Percentiles rank a stretch among this genome's conserved stretches.
These are phyloP conservation scores for Pygocentrus nattereri DNA, from an alignment of 2,797 vertebrate species.

Conservation along the genomic window DNA sequence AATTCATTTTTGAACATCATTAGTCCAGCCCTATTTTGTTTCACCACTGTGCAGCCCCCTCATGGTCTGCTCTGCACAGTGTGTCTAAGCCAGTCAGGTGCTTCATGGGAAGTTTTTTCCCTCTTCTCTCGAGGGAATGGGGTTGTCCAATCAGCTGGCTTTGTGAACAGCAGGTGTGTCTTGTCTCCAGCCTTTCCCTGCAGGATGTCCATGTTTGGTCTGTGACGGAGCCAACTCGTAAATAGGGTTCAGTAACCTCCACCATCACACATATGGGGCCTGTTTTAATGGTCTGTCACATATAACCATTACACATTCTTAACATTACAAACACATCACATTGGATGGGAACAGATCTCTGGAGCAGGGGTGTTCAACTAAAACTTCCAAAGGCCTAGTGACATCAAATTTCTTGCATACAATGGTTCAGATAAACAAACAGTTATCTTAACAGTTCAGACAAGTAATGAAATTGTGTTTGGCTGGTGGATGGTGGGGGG, in stretches of 20 bases:
- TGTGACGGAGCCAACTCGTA: conserved; percentile 48
- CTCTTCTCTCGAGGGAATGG: conserved; percentile 12
- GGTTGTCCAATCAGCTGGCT: conserved; percentile 50
- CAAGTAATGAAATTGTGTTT: too few species aligned
- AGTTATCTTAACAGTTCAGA: too few species aligned
- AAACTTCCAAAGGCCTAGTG: too few species aligned
- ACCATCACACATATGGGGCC: conserved; percentile 35
- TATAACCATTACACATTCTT: conserved; percentile 22
- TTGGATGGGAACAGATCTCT: not conserved
- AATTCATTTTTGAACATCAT: not conserved
- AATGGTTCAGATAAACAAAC: too few species aligned
- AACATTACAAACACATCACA: not conserved
- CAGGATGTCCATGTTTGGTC: conserved; percentile 51
- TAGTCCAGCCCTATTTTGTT: not conserved
- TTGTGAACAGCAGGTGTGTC: conserved; percentile 54
- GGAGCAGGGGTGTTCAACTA: too few species aligned
- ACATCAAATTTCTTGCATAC: too few species aligned
- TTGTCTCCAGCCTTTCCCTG: conserved; percentile 36
- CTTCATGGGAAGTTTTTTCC: conserved; percentile 8
- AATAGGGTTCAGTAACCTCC: conserved; percentile 51
- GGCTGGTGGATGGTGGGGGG: too few species aligned
- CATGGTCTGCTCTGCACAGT: not conserved
- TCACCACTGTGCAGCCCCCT: not conserved
- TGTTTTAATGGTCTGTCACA: conserved; percentile 30
- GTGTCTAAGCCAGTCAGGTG: conserved; percentile 13